These are phyloP conservation scores for Metaphire vulgaris DNA, from an alignment of 1,140 invertebrate genomes.

Conservation along the genomic window DNA sequence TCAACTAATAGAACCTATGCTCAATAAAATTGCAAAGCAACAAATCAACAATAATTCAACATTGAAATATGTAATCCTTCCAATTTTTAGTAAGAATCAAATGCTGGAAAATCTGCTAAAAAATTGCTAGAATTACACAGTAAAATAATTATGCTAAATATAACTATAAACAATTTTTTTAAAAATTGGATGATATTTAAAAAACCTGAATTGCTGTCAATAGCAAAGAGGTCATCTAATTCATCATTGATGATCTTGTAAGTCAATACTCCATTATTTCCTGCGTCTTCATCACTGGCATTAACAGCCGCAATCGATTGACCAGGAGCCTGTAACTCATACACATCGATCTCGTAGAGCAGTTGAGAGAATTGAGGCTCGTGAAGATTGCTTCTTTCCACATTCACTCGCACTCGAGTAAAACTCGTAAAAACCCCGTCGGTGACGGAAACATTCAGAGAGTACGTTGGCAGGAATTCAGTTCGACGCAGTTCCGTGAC, in stretches of 20 bases:
- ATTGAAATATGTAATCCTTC: too few relatives aligned
- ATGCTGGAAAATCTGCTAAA: too few relatives aligned
- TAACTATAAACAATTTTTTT: too few relatives aligned
- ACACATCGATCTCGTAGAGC: conserved; percentile 61
- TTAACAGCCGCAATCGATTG: conserved; percentile 52
- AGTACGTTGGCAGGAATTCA: conserved; percentile 55
- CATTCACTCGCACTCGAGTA: conserved; percentile 59
- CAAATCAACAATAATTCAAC: too few relatives aligned
- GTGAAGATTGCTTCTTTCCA: conserved; percentile 71
- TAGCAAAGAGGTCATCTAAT: conserved; percentile 68
- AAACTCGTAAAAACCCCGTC: conserved; percentile 50
- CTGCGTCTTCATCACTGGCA: conserved; percentile 71
- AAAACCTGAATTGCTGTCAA: conserved; percentile 64
- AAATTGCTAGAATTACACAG: too few relatives aligned
- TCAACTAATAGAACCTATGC: too few relatives aligned
- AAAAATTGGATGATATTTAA: too few relatives aligned
- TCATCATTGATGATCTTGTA: conserved; percentile 75
- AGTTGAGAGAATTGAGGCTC: conserved; percentile 69
- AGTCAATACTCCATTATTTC: conserved; percentile 68
- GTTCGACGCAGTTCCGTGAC: conserved; percentile 64
- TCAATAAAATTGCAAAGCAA: too few relatives aligned
- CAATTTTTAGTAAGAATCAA: too few relatives aligned
- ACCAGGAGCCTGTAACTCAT: conserved; percentile 52
- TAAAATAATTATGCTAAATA: too few relatives aligned
- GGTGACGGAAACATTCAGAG: conserved; percentile 46